Percentiles rank a stretch among this genome's conserved stretches.
Conservation (phyloP, 2,113 vertebrate species). For the Megalops atlanticus region DNA sequence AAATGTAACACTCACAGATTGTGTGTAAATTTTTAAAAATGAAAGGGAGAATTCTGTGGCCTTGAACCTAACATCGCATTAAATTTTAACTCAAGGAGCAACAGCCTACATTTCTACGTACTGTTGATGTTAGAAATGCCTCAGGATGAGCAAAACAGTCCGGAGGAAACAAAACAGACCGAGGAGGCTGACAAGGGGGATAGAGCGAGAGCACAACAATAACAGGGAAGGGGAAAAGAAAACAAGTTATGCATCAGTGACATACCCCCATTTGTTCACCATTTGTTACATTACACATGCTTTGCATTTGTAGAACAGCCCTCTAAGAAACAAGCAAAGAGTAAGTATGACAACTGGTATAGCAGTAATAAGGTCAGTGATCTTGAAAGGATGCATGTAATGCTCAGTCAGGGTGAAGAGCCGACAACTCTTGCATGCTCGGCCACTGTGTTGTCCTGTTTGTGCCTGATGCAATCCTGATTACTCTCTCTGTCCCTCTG, state of each 20-base stretch:
- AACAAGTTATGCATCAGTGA: no score
- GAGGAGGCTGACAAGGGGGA: not conserved
- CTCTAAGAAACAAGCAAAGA: no score
- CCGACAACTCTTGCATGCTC: not conserved
- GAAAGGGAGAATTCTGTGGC: not conserved
- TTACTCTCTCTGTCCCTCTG: conserved; percentile 48
- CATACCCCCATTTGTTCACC: no score
- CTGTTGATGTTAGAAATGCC: not conserved
- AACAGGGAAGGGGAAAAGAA: no score
- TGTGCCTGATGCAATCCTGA: not conserved
- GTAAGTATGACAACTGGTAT: no score
- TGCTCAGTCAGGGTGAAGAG: not conserved
- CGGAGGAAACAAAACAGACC: no score
- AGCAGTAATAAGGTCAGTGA: no score
- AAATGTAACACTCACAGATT: not conserved
- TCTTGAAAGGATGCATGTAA: no score
- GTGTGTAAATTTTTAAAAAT: not conserved
- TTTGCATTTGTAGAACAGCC: no score
- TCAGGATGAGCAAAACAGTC: not conserved
- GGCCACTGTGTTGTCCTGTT: no score
- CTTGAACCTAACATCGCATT: not conserved
- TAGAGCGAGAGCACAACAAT: no score
- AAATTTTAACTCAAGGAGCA: not conserved
- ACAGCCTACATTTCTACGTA: not conserved
- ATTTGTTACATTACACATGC: no score